Percentiles rank a stretch among this genome's conserved stretches.
Evolutionary conservation across 2,888 invertebrate genomes (phyloP).

Genomic region (Pammene aurita): DNA sequence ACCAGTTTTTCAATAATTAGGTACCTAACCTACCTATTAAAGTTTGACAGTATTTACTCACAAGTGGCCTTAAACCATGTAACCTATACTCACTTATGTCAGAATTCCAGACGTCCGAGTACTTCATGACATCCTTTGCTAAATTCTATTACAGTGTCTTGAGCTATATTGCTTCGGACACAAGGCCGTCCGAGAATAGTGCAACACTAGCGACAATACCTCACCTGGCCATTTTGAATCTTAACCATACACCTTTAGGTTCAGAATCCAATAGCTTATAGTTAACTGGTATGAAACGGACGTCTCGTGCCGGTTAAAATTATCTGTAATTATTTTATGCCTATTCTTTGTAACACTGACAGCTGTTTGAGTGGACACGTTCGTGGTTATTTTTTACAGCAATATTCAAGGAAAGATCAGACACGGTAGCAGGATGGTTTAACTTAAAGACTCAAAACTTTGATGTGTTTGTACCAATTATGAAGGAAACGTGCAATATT

Average conservation of each 20-base stretch:
- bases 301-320: constrained; percentile 32
- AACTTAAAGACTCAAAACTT: neutral
- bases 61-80: constrained; percentile 4
- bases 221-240: constrained; percentile 11
- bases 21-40: too few relatives aligned
- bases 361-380: constrained; percentile 19
- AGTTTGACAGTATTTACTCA: neutral
- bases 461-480: neutral
- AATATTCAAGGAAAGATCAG: constrained; percentile 2
- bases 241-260: constrained; percentile 2
- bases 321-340: constrained; percentile 33
- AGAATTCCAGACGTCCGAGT: constrained; percentile 33
- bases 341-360: constrained; percentile 25
- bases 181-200: constrained; percentile 73
- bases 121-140: constrained; percentile 49
- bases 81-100: constrained; percentile 32
- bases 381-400: constrained; percentile 11
- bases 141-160: constrained; percentile 48
- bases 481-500: too few relatives aligned
- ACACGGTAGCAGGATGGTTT: too few relatives aligned
- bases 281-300: constrained; percentile 20
- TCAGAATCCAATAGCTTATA: constrained; percentile 1
- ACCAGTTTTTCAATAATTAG: too few relatives aligned
- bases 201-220: constrained; percentile 59
- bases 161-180: constrained; percentile 38